phyloP scores from a whole-genome alignment of 2,888 invertebrate species.

The Alviniconcha strummeri region DNA sequence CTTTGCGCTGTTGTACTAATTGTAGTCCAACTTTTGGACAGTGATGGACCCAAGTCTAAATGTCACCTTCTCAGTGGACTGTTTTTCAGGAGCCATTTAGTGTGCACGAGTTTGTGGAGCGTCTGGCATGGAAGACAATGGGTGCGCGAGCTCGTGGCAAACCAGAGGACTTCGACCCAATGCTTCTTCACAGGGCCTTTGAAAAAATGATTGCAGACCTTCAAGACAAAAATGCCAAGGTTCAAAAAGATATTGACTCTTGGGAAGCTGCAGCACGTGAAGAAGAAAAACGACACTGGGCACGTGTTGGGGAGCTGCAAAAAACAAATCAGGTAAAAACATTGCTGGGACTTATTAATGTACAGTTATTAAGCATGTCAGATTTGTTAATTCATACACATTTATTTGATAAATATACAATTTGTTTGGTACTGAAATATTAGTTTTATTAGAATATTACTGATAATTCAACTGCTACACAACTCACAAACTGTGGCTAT shows the following conservation, averaged over 20 bases:
- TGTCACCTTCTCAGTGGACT: not conserved
- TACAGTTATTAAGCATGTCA: too few relatives aligned
- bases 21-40: too few relatives aligned
- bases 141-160: constrained; percentile 80
- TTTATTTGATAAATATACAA: too few relatives aligned
- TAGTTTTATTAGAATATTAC: too few relatives aligned
- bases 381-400: too few relatives aligned
- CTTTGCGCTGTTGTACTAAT: too few relatives aligned
- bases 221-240: constrained; percentile 62
- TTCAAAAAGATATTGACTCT: constrained; percentile 65
- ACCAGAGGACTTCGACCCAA: constrained; percentile 85
- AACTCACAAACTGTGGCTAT: too few relatives aligned
- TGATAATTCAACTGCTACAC: too few relatives aligned
- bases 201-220: constrained; percentile 85
- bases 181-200: constrained; percentile 91
- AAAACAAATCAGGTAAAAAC: constrained; percentile 79
- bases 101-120: constrained; percentile 97
- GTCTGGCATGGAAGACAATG: constrained; percentile 95
- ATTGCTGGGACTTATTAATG: too few relatives aligned
- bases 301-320: constrained; percentile 87
- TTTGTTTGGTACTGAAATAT: too few relatives aligned
- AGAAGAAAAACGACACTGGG: constrained; percentile 88
- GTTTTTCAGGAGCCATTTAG: constrained; percentile 92
- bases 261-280: constrained; percentile 88
- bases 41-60: not conserved